phyloP scores from a whole-genome alignment of 2,797 vertebrate species.

The Passerculus sandwichensis region DNA sequence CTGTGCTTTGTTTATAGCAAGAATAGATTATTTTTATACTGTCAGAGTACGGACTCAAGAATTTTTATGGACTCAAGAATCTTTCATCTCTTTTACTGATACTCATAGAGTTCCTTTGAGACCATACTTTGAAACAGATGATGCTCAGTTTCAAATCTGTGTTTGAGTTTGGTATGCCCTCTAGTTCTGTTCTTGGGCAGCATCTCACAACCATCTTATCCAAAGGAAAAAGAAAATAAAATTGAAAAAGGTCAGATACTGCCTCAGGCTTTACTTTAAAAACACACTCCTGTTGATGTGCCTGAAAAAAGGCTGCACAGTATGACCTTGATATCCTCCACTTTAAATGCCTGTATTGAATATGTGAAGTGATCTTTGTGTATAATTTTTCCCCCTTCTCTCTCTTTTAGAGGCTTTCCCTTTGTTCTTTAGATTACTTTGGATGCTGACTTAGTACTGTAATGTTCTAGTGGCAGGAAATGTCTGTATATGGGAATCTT shows the following conservation, averaged over 20 bases:
- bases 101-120: background rate
- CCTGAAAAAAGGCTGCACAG: slow-evolving; percentile 31
- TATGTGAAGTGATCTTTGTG: slow-evolving; percentile 40
- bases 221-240: background rate
- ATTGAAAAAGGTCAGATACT: slow-evolving; percentile 8
- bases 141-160: background rate
- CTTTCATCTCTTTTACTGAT: background rate
- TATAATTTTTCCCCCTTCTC: background rate
- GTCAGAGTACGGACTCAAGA: background rate
- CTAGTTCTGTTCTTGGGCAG: background rate
- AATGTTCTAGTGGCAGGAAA: slow-evolving; percentile 40
- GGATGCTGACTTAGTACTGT: slow-evolving; percentile 34
- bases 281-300: slow-evolving; percentile 18
- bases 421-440: slow-evolving; percentile 62
- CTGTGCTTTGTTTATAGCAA: background rate
- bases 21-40: background rate
- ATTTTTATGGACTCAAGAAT: background rate
- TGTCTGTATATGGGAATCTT: slow-evolving; percentile 63
- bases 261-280: slow-evolving; percentile 37
- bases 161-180: background rate
- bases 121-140: background rate
- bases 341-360: slow-evolving; percentile 47
- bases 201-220: background rate
- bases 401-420: slow-evolving; percentile 18
- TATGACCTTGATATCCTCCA: slow-evolving; percentile 15